These are phyloP conservation scores for Dilophus febrilis DNA, from an alignment of 2,888 invertebrate species.

Conservation along the genomic window DNA sequence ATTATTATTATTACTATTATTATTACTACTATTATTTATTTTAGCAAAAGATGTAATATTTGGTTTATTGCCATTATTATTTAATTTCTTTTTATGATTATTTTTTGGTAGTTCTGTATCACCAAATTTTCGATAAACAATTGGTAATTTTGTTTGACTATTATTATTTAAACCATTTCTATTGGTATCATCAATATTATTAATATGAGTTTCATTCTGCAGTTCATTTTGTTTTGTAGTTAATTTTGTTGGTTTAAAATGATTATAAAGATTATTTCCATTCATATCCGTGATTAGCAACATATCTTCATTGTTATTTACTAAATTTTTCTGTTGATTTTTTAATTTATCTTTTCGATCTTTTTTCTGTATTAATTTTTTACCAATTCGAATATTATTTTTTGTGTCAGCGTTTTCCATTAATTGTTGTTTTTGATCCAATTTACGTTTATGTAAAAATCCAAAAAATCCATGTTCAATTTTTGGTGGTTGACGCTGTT, in stretches of 20 bases:
- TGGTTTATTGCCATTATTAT: background rate
- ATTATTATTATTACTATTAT: too few relatives aligned
- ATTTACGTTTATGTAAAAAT: slow-evolving; percentile 9
- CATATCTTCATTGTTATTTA: background rate
- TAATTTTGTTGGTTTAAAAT: slow-evolving; percentile 10
- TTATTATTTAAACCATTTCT: background rate
- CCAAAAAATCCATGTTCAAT: slow-evolving; percentile 8
- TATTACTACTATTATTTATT: too few relatives aligned
- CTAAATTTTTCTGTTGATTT: slow-evolving; percentile 5
- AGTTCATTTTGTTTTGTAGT: slow-evolving; percentile 10
- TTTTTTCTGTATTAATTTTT: too few relatives aligned
- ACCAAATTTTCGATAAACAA: slow-evolving; percentile 12
- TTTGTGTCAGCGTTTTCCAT: slow-evolving; percentile 4
- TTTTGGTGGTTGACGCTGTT: slow-evolving; percentile 2
- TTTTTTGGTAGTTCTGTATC: slow-evolving; percentile 12
- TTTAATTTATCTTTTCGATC: slow-evolving; percentile 7
- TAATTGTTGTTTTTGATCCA: slow-evolving; percentile 9
- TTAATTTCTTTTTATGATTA: slow-evolving; percentile 5
- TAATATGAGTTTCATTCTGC: slow-evolving; percentile 9
- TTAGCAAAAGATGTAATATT: too few relatives aligned
- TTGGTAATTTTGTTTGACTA: slow-evolving; percentile 2
- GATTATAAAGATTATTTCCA: background rate
- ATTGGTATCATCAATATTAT: slow-evolving; percentile 9
- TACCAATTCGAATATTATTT: too few relatives aligned
- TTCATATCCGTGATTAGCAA: background rate